phyloP scores from a whole-genome alignment of 2,797 vertebrate species.

The Eremophila alpestris region DNA sequence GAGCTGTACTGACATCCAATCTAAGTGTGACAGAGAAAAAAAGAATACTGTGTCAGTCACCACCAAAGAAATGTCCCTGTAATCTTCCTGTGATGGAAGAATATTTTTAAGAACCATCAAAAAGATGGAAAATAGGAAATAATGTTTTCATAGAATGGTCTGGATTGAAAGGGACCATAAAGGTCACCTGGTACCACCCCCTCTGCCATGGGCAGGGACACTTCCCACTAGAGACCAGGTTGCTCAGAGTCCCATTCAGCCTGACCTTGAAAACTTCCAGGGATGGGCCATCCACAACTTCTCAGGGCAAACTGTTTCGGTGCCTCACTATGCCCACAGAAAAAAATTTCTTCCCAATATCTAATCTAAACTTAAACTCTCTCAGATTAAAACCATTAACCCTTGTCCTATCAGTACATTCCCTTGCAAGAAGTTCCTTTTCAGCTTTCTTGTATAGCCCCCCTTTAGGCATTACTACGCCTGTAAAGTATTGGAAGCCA shows the following conservation, averaged over 20 bases:
- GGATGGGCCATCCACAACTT: background rate
- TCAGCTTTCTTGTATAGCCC: background rate
- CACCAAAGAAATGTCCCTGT: background rate
- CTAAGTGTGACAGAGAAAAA: background rate
- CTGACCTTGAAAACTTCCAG: background rate
- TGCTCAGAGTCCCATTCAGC: background rate
- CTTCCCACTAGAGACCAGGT: background rate
- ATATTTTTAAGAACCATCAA: conserved; percentile 38
- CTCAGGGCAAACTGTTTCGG: background rate
- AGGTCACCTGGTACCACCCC: background rate
- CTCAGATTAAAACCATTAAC: background rate
- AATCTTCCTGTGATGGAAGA: conserved; percentile 35
- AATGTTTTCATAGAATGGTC: conserved; percentile 36
- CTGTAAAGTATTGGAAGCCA: background rate
- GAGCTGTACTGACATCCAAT: background rate
- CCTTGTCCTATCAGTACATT: background rate
- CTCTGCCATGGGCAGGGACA: background rate
- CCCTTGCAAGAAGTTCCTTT: background rate
- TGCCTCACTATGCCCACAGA: background rate
- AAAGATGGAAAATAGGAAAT: conserved; percentile 57
- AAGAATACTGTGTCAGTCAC: background rate
- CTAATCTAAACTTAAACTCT: background rate
- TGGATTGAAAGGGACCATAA: background rate
- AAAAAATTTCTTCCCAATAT: background rate
- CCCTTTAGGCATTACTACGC: conserved; percentile 11